Base-by-base conservation (phyloP, 2,797 vertebrate genomes). In the Synanceia verrucosa region DNA sequence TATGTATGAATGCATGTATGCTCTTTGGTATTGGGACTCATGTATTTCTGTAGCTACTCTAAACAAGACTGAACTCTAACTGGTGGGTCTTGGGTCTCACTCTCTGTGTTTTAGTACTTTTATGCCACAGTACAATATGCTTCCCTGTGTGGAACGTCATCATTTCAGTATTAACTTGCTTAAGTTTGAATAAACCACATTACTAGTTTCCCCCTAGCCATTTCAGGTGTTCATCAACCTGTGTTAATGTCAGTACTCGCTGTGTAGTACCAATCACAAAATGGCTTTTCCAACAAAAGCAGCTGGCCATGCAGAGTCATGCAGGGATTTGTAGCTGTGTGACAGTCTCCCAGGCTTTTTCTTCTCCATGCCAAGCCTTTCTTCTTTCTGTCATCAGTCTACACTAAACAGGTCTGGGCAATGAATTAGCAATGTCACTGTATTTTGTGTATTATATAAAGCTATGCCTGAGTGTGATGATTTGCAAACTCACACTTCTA, bases 241-340 rank as follows among this genome's bases (percentile, higher is more conserved):
- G 85, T 41, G 29, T 19, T 67, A 52, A 46, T 65, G 77, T 84
- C 52, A 79, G 56, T 70, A 78, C 53, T 39, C 61, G 41, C 65
- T 69, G 48, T 56, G 75, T 52, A 51, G 60, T 56, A 57, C 47
- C 21, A 19, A 55, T 82, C 56, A 51, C 59, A 76, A 59, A 70
- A 44, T 23, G 1, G 5, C 43, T 12, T 41, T 41, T 41, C 44
- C 28, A 31, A 79, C 44, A 77, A 82, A 83, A 83, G 75, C 66
- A 47, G 60, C 43, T n/a, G 80, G 65, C 44, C 60, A 16, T 70
- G 79, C 53, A 63, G 59, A 78, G 79, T 79, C 70, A 73, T 70
- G 77, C 70, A 74, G 73, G 65, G 66, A 80, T 77, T 70, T 82
- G 62, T 78, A 81, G 26, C 34, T n/a, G 64, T 65, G 75, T 65